phyloP scores from a whole-genome alignment of 1,140 invertebrate genomes.

The Neelides sp. region DNA sequence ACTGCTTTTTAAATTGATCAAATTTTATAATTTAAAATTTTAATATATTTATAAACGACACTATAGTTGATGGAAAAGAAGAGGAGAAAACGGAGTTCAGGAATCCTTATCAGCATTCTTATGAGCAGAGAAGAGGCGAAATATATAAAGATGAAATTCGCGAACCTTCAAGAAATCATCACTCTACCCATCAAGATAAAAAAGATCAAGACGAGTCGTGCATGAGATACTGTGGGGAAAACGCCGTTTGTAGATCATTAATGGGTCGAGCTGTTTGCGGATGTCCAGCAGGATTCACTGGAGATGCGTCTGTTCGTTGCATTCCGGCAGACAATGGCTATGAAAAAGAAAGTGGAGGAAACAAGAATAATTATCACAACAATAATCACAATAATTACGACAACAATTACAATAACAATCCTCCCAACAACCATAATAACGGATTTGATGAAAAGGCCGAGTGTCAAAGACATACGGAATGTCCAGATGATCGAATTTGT shows the following conservation, averaged over 20 bases:
- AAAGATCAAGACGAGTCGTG: conserved; percentile 3
- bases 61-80: not conserved
- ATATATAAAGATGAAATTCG: not conserved
- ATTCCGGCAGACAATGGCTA: conserved; percentile 4
- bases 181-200: not conserved
- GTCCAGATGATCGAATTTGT: conserved; percentile 51
- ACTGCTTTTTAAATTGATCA: not conserved
- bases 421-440: not conserved
- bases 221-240: conserved; percentile 44
- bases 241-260: conserved; percentile 57
- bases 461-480: conserved; percentile 45
- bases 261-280: conserved; percentile 57
- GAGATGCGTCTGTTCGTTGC: conserved; percentile 65
- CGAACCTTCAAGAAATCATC: not conserved
- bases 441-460: too few relatives aligned
- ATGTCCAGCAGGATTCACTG: conserved; percentile 54
- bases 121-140: not conserved
- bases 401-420: not conserved
- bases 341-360: not conserved
- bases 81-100: too few relatives aligned
- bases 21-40: conserved; percentile 1
- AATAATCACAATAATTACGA: not conserved
- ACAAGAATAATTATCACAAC: not conserved
- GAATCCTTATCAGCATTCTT: not conserved
- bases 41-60: not conserved